Evolutionary conservation across 2,888 invertebrate species (phyloP).

Genomic region (Spialia ferax): DNA sequence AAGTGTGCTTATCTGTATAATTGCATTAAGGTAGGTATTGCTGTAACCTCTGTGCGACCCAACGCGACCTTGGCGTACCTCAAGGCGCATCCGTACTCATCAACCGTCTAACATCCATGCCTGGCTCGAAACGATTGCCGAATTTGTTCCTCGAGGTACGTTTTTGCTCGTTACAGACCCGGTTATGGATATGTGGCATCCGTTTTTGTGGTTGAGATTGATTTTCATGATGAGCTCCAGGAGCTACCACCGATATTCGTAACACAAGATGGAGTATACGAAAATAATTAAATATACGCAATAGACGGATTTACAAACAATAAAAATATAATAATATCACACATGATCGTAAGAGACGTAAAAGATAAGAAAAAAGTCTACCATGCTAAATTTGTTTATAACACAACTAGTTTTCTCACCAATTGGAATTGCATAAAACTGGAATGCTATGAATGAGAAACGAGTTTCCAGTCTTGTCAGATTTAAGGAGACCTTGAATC

Average conservation of each 20-base stretch:
- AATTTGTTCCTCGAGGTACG: slow-evolving; percentile 36
- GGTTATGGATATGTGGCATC: slow-evolving; percentile 25
- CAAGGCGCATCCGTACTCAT: slow-evolving; percentile 79
- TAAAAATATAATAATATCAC: not conserved
- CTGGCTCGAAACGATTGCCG: slow-evolving; percentile 48
- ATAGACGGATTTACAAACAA: not conserved
- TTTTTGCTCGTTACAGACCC: slow-evolving; percentile 33
- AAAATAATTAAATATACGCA: not conserved
- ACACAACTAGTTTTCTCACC: slow-evolving; percentile 20
- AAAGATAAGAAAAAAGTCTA: not conserved
- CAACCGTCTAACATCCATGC: slow-evolving; percentile 50
- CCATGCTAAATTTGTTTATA: slow-evolving; percentile 18
- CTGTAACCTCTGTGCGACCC: slow-evolving; percentile 72
- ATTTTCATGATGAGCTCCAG: slow-evolving; percentile 20
- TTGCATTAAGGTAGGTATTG: slow-evolving; percentile 71
- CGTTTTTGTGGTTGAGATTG: slow-evolving; percentile 20
- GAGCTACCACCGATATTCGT: not conserved
- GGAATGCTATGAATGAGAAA: slow-evolving; percentile 36
- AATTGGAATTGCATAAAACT: slow-evolving; percentile 38
- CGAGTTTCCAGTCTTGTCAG: slow-evolving; percentile 29
- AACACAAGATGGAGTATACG: not conserved
- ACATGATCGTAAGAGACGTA: not conserved
- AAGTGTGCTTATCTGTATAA: slow-evolving; percentile 69
- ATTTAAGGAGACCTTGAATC: slow-evolving; percentile 33
- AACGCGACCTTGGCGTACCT: slow-evolving; percentile 67